Conservation (phyloP, 2,888 invertebrate species). For the Calameuta filiformis region DNA sequence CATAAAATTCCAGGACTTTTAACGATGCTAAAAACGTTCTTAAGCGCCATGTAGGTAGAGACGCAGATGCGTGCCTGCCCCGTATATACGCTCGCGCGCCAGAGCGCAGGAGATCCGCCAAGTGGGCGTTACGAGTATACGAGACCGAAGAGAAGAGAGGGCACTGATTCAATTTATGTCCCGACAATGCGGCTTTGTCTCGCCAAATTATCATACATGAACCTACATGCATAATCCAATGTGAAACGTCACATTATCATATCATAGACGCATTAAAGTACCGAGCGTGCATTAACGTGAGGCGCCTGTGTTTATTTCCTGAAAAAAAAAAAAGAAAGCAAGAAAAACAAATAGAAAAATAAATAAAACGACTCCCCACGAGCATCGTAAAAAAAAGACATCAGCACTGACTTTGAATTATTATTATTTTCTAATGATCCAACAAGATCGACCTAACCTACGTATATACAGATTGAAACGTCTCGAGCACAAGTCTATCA, state of each 20-base stretch:
- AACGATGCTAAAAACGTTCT: slow-evolving; percentile 5
- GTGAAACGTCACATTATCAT: slow-evolving; percentile 49
- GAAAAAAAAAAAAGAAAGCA: slow-evolving; percentile 13
- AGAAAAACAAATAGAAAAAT: background rate
- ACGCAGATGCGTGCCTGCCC: background rate
- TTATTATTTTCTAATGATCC: too few relatives aligned
- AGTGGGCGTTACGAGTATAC: slow-evolving; percentile 39
- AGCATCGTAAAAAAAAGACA: background rate
- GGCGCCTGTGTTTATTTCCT: slow-evolving; percentile 46
- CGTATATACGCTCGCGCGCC: slow-evolving; percentile 2
- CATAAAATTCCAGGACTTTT: slow-evolving; percentile 1
- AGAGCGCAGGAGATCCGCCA: slow-evolving; percentile 11
- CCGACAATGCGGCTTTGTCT: slow-evolving; percentile 64
- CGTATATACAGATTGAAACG: too few relatives aligned
- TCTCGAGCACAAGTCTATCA: too few relatives aligned
- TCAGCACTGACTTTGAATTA: background rate
- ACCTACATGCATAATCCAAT: slow-evolving; percentile 50
- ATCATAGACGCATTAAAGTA: slow-evolving; percentile 56
- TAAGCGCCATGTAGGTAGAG: slow-evolving; percentile 11
- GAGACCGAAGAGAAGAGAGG: slow-evolving; percentile 24
- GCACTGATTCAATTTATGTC: slow-evolving; percentile 57
- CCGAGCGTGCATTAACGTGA: slow-evolving; percentile 43
- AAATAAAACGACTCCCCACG: background rate
- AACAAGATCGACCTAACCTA: too few relatives aligned
- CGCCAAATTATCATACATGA: slow-evolving; percentile 62